These are phyloP conservation scores for Sisyra nigra DNA, from an alignment of 2,888 invertebrate genomes.

Conservation along the genomic window DNA sequence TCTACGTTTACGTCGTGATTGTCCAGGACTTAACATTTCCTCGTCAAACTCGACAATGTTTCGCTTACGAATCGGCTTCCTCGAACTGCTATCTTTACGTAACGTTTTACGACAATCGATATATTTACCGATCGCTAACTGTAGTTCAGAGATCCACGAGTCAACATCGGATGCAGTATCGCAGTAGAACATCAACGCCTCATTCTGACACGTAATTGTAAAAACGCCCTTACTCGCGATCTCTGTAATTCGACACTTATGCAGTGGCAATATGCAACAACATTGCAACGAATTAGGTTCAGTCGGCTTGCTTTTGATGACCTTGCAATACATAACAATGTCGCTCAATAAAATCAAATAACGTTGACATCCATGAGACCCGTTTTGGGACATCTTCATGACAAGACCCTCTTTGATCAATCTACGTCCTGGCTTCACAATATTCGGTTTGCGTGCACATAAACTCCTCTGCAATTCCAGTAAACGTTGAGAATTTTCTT, in stretches of 20 bases:
- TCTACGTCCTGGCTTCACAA: constrained; percentile 50
- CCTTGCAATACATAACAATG: constrained; percentile 56
- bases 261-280: constrained; percentile 49
- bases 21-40: constrained; percentile 31
- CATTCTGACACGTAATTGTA: constrained; percentile 39
- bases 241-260: constrained; percentile 47
- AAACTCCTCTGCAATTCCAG: constrained; percentile 49
- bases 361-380: constrained; percentile 29
- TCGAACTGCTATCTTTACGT: constrained; percentile 44
- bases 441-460: constrained; percentile 39
- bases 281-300: constrained; percentile 43
- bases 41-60: constrained; percentile 37
- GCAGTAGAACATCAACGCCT: constrained; percentile 38
- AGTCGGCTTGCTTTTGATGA: constrained; percentile 33
- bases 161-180: constrained; percentile 33
- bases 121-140: constrained; percentile 36
- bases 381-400: constrained; percentile 35
- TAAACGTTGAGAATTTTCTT: constrained; percentile 52
- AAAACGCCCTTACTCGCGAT: constrained; percentile 40
- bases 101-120: constrained; percentile 41
- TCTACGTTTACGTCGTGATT: constrained; percentile 28
- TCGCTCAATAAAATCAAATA: constrained; percentile 59
- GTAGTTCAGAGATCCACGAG: constrained; percentile 38
- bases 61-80: constrained; percentile 39
- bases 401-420: constrained; percentile 50